Evolutionary conservation across 2,113 vertebrate species (phyloP), one percentile per base, ranked within the genome.

Genomic region (Dicaeum eximium): DNA sequence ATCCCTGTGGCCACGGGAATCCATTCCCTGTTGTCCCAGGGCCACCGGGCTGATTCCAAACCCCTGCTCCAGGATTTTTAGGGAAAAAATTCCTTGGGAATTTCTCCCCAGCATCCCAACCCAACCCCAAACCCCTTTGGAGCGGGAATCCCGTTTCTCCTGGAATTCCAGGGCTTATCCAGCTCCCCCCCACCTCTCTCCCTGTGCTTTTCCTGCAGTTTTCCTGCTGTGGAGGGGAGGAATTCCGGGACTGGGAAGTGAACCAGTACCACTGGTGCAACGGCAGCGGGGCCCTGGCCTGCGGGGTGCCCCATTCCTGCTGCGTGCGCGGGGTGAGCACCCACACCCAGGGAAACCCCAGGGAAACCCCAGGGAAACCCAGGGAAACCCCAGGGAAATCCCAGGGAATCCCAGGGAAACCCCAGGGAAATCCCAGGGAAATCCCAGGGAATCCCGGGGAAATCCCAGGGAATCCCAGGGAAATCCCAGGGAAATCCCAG

Each of bases 241-340:
- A 99, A 21, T 99, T 98, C 83, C 98, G 97, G 48, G 99, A 99
- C 94, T 99, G 99, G 99, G 95, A 77, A 10, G 99, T 98, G 61
- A 99, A 99, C 84, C 98, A 97, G 89, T 99, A 99, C 93, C 99
- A 99, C 94, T 98, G 98, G 50, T 99, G 99, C 96, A 98, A 99
- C 10, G 80, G 98, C 62, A 98, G 97, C 0, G 98, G 99, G 7
- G 98, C 98, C 1, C 96, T 99, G 61, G 98, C 99, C 3, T 99
- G 99, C 2, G 99, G 99, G 3, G 99, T 99, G 86, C 99, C 99
- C 18, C 98, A 99, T 51, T 99, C 99, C 2, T 99, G 99, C 94
- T 99, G 99, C 58, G n/a, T 88, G 24, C 90, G 74, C 33, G 96
- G 97, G 98, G 99, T 99, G 88, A 42, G 40, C 40, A 14, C n/a